phyloP scores from a whole-genome alignment of 2,888 invertebrate species.

The Gortyna flavago region DNA sequence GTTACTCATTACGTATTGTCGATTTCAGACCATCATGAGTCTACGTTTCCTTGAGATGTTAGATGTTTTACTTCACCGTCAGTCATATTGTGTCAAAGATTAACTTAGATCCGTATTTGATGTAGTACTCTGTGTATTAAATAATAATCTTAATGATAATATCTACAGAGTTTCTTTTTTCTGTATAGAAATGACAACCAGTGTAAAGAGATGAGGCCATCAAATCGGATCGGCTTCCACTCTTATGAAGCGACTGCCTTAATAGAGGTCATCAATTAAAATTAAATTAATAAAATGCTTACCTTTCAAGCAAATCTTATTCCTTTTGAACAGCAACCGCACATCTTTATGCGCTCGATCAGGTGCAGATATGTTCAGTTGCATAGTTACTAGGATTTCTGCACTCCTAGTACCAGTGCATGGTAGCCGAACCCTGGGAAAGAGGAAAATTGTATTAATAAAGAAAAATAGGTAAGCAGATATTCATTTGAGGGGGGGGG shows the following conservation, averaged over 20 bases:
- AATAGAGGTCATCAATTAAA: too few relatives aligned
- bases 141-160: too few relatives aligned
- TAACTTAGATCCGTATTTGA: background rate
- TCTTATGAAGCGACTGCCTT: too few relatives aligned
- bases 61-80: background rate
- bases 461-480: background rate
- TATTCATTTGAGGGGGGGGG: too few relatives aligned
- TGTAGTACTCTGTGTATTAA: too few relatives aligned
- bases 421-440: slow-evolving; percentile 92
- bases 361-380: slow-evolving; percentile 94
- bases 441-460: background rate
- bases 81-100: background rate
- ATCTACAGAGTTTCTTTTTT: too few relatives aligned
- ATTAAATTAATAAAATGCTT: background rate
- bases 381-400: slow-evolving; percentile 95
- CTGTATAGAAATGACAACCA: too few relatives aligned
- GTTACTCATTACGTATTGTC: background rate
- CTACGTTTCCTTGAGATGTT: background rate
- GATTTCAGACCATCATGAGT: background rate
- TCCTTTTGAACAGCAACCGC: slow-evolving; percentile 94
- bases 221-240: too few relatives aligned
- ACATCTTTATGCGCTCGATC: slow-evolving; percentile 93
- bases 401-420: slow-evolving; percentile 95
- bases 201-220: too few relatives aligned
- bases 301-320: slow-evolving; percentile 95